These are phyloP conservation scores for Hyppa rectilinea DNA, from an alignment of 2,888 invertebrate species.

Conservation along the genomic window DNA sequence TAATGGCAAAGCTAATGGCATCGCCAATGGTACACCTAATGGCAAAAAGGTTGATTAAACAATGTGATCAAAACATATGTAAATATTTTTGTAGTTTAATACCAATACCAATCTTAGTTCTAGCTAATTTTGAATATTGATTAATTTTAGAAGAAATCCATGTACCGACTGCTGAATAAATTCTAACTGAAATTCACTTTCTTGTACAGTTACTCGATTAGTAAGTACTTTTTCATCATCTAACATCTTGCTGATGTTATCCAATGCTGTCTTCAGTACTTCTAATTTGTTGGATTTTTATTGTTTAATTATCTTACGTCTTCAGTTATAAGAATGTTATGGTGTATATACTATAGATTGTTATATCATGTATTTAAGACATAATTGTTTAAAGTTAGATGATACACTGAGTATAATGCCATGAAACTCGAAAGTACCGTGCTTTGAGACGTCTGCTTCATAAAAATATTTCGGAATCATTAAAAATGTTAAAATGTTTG, in stretches of 20 bases:
- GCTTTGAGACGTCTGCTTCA: slow-evolving; percentile 22
- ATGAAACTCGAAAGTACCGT: slow-evolving; percentile 46
- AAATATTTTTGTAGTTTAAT: slow-evolving; percentile 62
- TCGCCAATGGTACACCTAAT: slow-evolving; percentile 61
- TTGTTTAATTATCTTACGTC: slow-evolving; percentile 26
- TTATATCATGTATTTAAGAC: slow-evolving; percentile 48
- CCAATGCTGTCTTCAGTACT: slow-evolving; percentile 41
- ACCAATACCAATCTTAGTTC: slow-evolving; percentile 66
- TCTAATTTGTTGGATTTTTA: slow-evolving; percentile 42
- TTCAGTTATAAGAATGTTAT: slow-evolving; percentile 49
- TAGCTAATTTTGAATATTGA: slow-evolving; percentile 68
- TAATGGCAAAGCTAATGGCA: slow-evolving; percentile 58
- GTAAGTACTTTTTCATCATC: slow-evolving; percentile 41
- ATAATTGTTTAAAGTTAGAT: slow-evolving; percentile 44
- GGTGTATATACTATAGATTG: slow-evolving; percentile 59
- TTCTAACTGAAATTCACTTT: slow-evolving; percentile 29
- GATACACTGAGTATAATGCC: slow-evolving; percentile 50
- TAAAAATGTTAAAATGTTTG: slow-evolving; percentile 34
- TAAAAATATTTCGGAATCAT: slow-evolving; percentile 14
- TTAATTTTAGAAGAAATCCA: slow-evolving; percentile 34
- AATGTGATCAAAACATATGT: slow-evolving; percentile 52
- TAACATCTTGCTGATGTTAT: slow-evolving; percentile 45
- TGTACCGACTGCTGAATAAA: slow-evolving; percentile 47
- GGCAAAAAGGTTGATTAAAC: slow-evolving; percentile 63
- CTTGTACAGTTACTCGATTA: slow-evolving; percentile 40